phyloP scores from a whole-genome alignment of 2,888 invertebrate genomes.

The Scaptomyza reducta region DNA sequence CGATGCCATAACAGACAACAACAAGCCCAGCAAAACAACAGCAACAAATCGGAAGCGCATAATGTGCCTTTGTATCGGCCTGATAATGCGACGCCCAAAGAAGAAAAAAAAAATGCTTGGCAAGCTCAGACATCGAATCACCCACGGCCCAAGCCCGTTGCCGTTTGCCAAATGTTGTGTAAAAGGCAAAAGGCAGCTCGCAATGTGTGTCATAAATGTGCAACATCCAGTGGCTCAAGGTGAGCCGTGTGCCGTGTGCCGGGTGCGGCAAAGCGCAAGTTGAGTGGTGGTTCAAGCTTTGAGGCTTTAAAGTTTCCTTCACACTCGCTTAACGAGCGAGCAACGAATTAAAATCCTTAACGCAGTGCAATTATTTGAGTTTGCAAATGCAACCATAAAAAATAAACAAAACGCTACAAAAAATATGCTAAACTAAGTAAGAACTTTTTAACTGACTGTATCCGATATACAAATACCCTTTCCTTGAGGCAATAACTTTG shows the following conservation, averaged over 20 bases:
- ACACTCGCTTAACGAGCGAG: constrained; percentile 32
- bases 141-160: constrained; percentile 43
- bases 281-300: constrained; percentile 3
- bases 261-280: constrained; percentile 12
- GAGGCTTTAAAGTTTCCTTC: constrained; percentile 39
- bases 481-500: too few species aligned
- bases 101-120: constrained; percentile 56
- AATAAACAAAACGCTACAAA: constrained; percentile 20
- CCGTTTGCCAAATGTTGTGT: constrained; percentile 76
- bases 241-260: constrained; percentile 30
- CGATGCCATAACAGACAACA: constrained; percentile 59
- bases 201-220: constrained; percentile 74
- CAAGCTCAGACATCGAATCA: constrained; percentile 46
- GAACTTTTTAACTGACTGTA: background rate
- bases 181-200: constrained; percentile 57
- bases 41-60: constrained; percentile 70
- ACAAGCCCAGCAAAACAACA: constrained; percentile 39
- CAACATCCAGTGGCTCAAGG: constrained; percentile 53
- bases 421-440: constrained; percentile 27
- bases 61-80: constrained; percentile 76
- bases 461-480: constrained; percentile 1
- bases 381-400: constrained; percentile 57
- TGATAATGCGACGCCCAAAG: constrained; percentile 68
- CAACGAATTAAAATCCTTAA: constrained; percentile 72
- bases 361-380: constrained; percentile 70